Evolutionary conservation across 2,113 vertebrate genomes (phyloP), one percentile per base, ranked within the genome.

Genomic region (human (Homo sapiens)): DNA sequence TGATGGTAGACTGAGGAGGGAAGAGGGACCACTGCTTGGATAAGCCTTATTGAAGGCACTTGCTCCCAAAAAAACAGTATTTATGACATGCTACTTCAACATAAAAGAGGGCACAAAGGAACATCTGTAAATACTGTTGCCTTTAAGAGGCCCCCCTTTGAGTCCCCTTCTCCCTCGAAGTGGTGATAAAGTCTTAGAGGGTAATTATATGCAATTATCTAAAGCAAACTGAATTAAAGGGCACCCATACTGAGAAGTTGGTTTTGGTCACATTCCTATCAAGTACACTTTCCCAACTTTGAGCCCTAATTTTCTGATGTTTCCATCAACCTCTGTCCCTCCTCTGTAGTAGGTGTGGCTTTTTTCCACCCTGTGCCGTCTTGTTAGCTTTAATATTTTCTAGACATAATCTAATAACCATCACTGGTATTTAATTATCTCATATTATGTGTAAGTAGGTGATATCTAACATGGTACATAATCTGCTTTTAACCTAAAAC

Each of bases 211-310:
- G 23, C 55, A 90, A 66, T 94, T 88, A 81, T 81, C 72, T 72
- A 83, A 38, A 94, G 75, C 61, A 81, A 92, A 96, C 7, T 84
- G 57, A 90, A 84, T 57, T 50, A 90, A 90, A 92, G 50, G 52
- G 57, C 18, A 81, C 50, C 79, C 70, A 57, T 0, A 14, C 40
- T 17, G 45, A 96, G 90, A 92, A 72, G 8, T 17, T 22, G 57
- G 30, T n/a, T 80, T 75, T 59, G 75, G 57, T 85, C 40, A 27
- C 3, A 40, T 2, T 59, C 48, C 90, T 43, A 50, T 8, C 50
- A 66, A 40, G n/a, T 8, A 50, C 1, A 50, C 43, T 38, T 93
- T 81, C 76, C 55, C 64, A 81, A 32, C 22, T 18, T 40, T 20
- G 90, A 92, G 55, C 38, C 43, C 81, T 66, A 88, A 38, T 84